A percentile compares a stretch with the other conserved stretches of the same genome.
Evolutionary conservation across 2,888 invertebrate genomes (phyloP).

Genomic region (Gymnocheta viridis): DNA sequence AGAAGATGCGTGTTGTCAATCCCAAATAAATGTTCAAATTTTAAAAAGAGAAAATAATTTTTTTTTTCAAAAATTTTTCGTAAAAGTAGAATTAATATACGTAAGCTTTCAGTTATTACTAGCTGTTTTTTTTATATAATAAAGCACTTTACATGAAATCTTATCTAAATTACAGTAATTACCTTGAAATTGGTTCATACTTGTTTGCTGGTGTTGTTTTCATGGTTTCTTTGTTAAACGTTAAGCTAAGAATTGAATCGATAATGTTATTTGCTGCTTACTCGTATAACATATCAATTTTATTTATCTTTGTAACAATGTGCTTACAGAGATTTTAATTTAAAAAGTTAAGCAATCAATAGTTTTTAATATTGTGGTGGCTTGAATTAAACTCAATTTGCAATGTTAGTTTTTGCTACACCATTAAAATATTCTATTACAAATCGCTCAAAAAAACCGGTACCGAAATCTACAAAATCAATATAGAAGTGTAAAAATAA

Average conservation of each 20-base stretch:
- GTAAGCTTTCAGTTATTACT: neutral
- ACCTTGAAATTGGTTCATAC: slow-evolving; percentile 47
- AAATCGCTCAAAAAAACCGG: slow-evolving; percentile 24
- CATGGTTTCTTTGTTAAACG: neutral
- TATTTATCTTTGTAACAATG: slow-evolving; percentile 15
- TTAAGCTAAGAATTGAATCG: neutral
- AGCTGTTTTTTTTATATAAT: neutral
- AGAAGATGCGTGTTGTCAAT: slow-evolving; percentile 35
- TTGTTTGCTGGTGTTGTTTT: neutral
- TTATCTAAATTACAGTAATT: slow-evolving; percentile 50
- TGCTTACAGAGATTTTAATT: slow-evolving; percentile 34
- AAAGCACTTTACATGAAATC: neutral
- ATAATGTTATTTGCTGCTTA: neutral
- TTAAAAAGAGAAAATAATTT: neutral
- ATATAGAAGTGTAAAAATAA: neutral
- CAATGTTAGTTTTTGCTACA: neutral
- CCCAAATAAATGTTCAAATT: neutral
- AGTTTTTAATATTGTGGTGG: neutral
- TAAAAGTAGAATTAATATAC: neutral
- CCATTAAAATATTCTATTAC: slow-evolving; percentile 31
- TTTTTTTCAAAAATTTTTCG: neutral
- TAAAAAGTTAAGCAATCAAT: slow-evolving; percentile 35
- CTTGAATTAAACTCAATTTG: slow-evolving; percentile 20
- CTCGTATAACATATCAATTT: slow-evolving; percentile 1
- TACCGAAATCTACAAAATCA: neutral